Evolutionary conservation across 2,888 invertebrate genomes (phyloP).

Genomic region (Phortica magna): DNA sequence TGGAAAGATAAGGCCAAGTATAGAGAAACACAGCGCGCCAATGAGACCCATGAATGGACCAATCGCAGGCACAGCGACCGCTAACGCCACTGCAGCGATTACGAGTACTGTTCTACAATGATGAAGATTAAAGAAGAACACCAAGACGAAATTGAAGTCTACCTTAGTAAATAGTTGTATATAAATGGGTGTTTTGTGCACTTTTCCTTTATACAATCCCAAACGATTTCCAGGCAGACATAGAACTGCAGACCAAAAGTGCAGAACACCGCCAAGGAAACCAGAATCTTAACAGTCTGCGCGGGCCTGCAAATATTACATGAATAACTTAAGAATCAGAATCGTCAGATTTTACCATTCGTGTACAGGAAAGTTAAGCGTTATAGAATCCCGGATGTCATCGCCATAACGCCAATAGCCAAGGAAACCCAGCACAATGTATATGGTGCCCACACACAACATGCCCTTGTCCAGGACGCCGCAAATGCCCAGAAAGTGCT

Average conservation of each 20-base stretch:
- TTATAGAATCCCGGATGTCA: conserved; percentile 86
- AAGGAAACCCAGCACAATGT: conserved; percentile 93
- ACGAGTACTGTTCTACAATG: conserved; percentile 81
- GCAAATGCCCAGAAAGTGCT: conserved; percentile 87
- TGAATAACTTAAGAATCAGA: not conserved
- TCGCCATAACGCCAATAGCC: conserved; percentile 92
- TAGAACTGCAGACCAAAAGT: conserved; percentile 98
- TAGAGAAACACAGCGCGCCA: conserved; percentile 95
- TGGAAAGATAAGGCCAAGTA: conserved; percentile 93
- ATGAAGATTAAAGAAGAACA: not conserved
- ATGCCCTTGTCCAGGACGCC: conserved; percentile 95
- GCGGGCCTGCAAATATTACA: conserved; percentile 82
- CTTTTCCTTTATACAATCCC: conserved; percentile 88
- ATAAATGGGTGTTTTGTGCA: conserved; percentile 83
- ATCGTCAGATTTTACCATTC: conserved; percentile 81
- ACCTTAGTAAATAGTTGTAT: conserved; percentile 87
- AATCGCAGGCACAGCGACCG: conserved; percentile 92
- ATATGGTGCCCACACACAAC: conserved; percentile 91
- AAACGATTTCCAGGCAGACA: conserved; percentile 95
- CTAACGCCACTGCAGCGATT: conserved; percentile 85
- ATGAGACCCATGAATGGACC: conserved; percentile 94
- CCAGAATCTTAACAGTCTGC: conserved; percentile 91
- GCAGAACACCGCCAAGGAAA: conserved; percentile 93
- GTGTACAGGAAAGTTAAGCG: conserved; percentile 86
- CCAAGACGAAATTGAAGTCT: conserved; percentile 19